Evolutionary conservation across 2,113 vertebrate genomes (phyloP), one percentile per base, ranked within the genome.

Genomic region (Mesembrinibis cayennensis): DNA sequence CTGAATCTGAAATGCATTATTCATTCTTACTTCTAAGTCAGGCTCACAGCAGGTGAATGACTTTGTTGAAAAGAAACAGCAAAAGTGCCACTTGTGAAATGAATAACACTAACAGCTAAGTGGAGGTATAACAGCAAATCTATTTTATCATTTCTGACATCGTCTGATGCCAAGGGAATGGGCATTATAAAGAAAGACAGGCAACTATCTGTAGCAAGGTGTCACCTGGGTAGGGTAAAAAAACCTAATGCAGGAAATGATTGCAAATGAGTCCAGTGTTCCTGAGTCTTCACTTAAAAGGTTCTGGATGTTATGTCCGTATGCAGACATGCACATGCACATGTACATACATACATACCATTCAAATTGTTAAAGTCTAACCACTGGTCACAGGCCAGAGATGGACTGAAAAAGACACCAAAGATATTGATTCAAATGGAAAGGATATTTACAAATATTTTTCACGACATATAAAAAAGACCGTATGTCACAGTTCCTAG

Each of bases 71-170:
- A 97, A 89, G 72, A 96, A 96, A 96, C 94, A 88, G 69, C 58
- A 34, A 63, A 97, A 96, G 45, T 94, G 80, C 22, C 69, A 94
- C 82, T 96, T 96, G 67, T 69, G 81, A 96, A 95, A 96, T 82
- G 65, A 97, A 71, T 85, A 92, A 95, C 90, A 86, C 81, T 79
- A 94, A 87, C 78, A 96, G 92, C 77, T 95, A 96, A 96, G 93
- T 90, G 65, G 40, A 93, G 30, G 66, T 91, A 82, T 87, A 90
- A 94, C 87, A 82, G 71, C 62, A 88, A 95, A 94, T 91, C 77
- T 92, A 47, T 94, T 97, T 91, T 94, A 90, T 94, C 65, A 49
- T 87, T 88, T 72, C 53, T 95, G 91, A 83, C 74, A 88, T 93
- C 67, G 40, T 87, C 86, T 82, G 73, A 94, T 92, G 69, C 67